Percentiles rank a stretch among this genome's conserved stretches.
Evolutionary conservation across 2,888 invertebrate genomes (phyloP).

Genomic region (Dasypolia templi): DNA sequence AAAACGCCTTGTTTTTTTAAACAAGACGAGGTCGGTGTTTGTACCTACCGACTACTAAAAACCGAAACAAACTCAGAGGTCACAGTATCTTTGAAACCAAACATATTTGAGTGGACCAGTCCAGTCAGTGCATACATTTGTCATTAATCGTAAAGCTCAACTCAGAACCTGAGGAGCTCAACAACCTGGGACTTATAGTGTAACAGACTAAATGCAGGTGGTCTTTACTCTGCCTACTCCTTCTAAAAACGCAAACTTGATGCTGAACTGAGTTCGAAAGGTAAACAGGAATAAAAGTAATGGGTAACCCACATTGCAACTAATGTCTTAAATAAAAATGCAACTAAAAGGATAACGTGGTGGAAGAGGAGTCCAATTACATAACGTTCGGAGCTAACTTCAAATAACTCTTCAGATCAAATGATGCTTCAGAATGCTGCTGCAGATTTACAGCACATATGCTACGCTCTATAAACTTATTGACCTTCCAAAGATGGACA

Average conservation of each 20-base stretch:
- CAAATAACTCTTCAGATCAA: neutral
- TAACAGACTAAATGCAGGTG: no score
- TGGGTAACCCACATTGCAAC: neutral
- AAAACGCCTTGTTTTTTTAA: neutral
- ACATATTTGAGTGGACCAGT: no score
- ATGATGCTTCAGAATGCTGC: neutral
- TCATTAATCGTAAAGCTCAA: no score
- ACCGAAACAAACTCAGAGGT: no score
- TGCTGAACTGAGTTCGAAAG: neutral
- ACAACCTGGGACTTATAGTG: no score
- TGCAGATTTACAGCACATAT: neutral
- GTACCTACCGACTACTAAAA: neutral
- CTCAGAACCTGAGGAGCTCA: no score
- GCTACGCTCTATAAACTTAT: no score
- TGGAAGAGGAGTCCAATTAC: neutral
- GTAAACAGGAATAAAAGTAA: neutral
- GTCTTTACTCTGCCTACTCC: neutral
- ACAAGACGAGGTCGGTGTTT: neutral
- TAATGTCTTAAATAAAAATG: neutral
- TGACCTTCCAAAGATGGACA: no score
- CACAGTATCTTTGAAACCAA: no score
- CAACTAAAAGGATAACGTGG: neutral
- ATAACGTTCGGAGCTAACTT: neutral
- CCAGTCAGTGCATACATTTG: no score
- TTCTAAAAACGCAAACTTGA: neutral